Conservation (phyloP, 2,113 vertebrate species). For the Chunga burmeisteri region DNA sequence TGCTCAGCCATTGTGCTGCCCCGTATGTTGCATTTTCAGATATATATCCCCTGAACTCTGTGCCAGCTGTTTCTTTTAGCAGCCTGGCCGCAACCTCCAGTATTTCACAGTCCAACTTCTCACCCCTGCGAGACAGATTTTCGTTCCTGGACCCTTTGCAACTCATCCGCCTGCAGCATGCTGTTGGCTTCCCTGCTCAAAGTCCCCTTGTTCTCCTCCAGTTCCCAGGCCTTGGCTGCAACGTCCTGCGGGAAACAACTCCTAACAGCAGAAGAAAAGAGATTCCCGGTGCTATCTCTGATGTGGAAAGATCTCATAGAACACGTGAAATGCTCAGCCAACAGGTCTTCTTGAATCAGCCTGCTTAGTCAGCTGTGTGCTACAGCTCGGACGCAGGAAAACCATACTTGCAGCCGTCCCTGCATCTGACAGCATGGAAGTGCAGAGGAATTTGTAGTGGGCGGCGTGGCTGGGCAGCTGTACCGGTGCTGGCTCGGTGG, state of each 20-base stretch:
- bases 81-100: neutral
- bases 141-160: neutral
- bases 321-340: neutral
- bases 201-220: neutral
- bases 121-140: neutral
- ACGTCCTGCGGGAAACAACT: neutral
- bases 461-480: neutral
- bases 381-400: neutral
- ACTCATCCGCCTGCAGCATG: neutral
- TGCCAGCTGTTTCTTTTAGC: neutral
- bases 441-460: neutral
- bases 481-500: accelerated
- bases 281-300: neutral
- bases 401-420: neutral
- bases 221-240: neutral
- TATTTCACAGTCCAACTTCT: neutral
- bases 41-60: neutral
- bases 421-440: accelerated
- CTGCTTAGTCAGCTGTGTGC: neutral
- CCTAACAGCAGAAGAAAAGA: neutral
- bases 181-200: accelerated
- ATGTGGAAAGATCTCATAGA: neutral
- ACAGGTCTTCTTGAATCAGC: neutral
- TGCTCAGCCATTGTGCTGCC: too few species aligned
- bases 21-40: accelerated